Base-by-base conservation (phyloP, 2,113 vertebrate species). In the Sterrhoptilus dennistouni region DNA sequence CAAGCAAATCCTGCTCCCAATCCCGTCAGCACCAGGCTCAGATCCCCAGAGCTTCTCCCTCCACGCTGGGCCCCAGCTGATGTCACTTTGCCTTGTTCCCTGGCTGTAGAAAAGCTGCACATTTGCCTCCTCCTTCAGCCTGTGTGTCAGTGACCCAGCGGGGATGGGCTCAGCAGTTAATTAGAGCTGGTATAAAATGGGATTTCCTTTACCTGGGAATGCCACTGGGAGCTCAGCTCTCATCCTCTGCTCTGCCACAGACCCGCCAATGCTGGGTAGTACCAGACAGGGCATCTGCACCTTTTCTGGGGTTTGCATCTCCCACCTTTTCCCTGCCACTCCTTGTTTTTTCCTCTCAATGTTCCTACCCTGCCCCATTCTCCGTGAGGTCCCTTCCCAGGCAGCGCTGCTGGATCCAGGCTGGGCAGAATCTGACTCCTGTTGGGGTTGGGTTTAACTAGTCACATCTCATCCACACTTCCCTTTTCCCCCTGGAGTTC, bases 211-310 rank as follows among this genome's bases (percentile, higher is more conserved):
- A 31, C 69, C 78, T 45, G 52, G 84, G 65, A 91, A 36, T 28
- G 77, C 60, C 69, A 40, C 64, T 14, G 20, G 17, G 78, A 82
- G 94, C 78, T 71, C 11, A 29, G 42, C 25, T 45, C 64, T 40
- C 11, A 42, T 45, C 1, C 21, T 57, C 65, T 72, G 42, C 52
- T n/a, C 35, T 40, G 66, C 49, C 60, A 7, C 24, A 14, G 25
- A 27, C 22, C 33, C 1, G 17, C 4, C 2, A 17, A 4, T 2
- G n/a, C 45, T 0, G 1, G 6, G 0, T 18, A 56, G 44, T 33
- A 31, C 5, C 2, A 57, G 45, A 38, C 1, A 29, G 74, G 44
- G 33, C 36, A 40, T 8, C 75, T 71, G 54, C 54, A 2, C 27
- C 2, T 56, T 70, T 70, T 10, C 35, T 52, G 68, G 33, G 36